These are phyloP conservation scores for Pardosa pseudoannulata DNA, from an alignment of 2,888 invertebrate genomes.

Conservation along the genomic window DNA sequence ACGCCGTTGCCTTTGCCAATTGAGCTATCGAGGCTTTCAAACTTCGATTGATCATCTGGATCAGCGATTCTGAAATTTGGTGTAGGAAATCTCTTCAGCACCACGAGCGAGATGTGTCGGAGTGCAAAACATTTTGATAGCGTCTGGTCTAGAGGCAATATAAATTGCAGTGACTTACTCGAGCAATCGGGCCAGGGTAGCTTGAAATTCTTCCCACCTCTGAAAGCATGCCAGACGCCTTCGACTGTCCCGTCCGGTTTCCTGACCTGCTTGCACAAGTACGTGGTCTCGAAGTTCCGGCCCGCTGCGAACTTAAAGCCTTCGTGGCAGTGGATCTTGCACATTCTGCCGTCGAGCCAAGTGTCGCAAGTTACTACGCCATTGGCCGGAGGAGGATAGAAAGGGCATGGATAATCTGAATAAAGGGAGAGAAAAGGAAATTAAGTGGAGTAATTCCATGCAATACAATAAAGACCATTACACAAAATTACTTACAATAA, in stretches of 20 bases:
- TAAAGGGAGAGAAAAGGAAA: neutral
- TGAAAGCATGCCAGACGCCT: constrained; percentile 34
- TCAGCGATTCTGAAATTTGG: too few relatives aligned
- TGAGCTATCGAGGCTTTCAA: too few relatives aligned
- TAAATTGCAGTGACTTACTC: too few relatives aligned
- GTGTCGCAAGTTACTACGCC: constrained; percentile 53
- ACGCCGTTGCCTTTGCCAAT: too few relatives aligned
- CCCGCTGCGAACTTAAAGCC: constrained; percentile 42
- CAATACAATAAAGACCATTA: too few relatives aligned
- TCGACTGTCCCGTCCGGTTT: neutral
- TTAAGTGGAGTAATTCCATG: too few relatives aligned
- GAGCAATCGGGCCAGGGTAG: constrained; percentile 64
- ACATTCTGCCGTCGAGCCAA: constrained; percentile 52
- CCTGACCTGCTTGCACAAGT: neutral
- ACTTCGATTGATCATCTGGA: too few relatives aligned
- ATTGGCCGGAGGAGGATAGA: constrained; percentile 36
- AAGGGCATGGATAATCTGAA: constrained; percentile 44
- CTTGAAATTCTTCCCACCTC: neutral
- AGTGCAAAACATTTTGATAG: too few relatives aligned
- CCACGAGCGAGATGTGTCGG: too few relatives aligned
- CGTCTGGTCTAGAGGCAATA: too few relatives aligned
- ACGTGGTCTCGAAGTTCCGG: neutral
- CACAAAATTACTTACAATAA: too few relatives aligned
- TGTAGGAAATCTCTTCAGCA: too few relatives aligned
- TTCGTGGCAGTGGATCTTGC: constrained; percentile 44